A percentile compares a stretch with the other conserved stretches of the same genome.
Conservation (phyloP, 2,888 invertebrate genomes). For the Drosophila monieri region DNA sequence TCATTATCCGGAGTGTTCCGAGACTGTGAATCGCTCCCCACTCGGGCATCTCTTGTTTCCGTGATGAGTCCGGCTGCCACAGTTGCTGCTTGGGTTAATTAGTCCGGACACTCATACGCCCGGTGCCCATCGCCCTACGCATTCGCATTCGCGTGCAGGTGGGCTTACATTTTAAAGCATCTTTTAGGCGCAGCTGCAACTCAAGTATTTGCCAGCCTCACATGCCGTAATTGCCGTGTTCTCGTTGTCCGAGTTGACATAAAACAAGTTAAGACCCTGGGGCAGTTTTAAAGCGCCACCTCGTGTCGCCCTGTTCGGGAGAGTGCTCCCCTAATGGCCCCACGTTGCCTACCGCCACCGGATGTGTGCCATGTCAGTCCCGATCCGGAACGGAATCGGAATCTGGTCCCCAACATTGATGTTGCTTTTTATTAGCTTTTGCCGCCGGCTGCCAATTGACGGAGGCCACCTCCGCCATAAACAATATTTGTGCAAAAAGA, state of each 20-base stretch:
- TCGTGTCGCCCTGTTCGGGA: slow-evolving; percentile 36
- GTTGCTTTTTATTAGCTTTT: slow-evolving; percentile 68
- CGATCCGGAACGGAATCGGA: slow-evolving; percentile 24
- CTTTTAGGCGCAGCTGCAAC: slow-evolving; percentile 73
- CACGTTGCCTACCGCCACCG: slow-evolving; percentile 56
- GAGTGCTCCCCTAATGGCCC: slow-evolving; percentile 49
- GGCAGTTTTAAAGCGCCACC: slow-evolving; percentile 66
- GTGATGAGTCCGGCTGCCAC: slow-evolving; percentile 50
- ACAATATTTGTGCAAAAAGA: slow-evolving; percentile 40
- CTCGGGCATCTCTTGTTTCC: slow-evolving; percentile 49
- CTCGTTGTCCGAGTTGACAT: slow-evolving; percentile 69
- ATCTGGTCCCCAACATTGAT: slow-evolving; percentile 53
- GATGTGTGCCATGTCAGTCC: slow-evolving; percentile 43
- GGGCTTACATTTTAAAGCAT: slow-evolving; percentile 57
- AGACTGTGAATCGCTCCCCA: slow-evolving; percentile 46
- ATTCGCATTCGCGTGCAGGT: slow-evolving; percentile 4
- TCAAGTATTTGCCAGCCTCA: slow-evolving; percentile 54
- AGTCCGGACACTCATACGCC: slow-evolving; percentile 26
- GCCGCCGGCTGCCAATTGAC: slow-evolving; percentile 62
- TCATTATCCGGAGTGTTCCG: slow-evolving; percentile 12
- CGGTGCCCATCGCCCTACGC: not conserved
- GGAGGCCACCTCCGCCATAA: slow-evolving; percentile 37
- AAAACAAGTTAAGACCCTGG: slow-evolving; percentile 66
- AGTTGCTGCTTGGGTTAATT: slow-evolving; percentile 56
- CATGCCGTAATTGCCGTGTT: slow-evolving; percentile 64